phyloP scores from a whole-genome alignment of 2,113 vertebrate species.

The Prietella phreatophila region DNA sequence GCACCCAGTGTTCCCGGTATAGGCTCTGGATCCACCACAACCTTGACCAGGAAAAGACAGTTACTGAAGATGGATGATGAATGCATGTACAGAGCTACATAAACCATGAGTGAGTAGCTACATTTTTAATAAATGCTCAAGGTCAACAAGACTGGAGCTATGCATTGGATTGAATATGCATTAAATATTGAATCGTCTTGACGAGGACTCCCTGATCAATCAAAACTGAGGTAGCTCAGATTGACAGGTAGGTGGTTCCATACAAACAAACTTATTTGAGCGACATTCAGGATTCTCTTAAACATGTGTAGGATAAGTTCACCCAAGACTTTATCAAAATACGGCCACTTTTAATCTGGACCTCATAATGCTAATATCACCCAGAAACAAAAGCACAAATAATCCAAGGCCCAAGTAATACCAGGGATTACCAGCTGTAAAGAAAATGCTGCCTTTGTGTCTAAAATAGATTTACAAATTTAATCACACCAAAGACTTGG shows the following conservation, averaged over 20 bases:
- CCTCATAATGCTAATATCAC: not conserved
- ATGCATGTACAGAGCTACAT: constrained; percentile 20
- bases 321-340: constrained; percentile 1
- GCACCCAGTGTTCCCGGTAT: too few species aligned
- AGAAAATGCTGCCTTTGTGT: constrained; percentile 31
- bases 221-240: not conserved
- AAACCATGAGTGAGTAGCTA: constrained; percentile 5
- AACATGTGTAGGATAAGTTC: not conserved
- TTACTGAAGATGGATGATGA: not conserved
- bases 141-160: constrained; percentile 37
- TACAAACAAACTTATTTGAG: not conserved
- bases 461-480: constrained; percentile 22
- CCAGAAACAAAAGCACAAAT: constrained; percentile 14
- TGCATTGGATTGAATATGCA: constrained; percentile 36
- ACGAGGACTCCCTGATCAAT: constrained; percentile 59
- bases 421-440: constrained; percentile 25
- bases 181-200: constrained; percentile 51
- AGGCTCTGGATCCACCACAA: not conserved
- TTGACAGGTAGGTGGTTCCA: not conserved
- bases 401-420: constrained; percentile 25
- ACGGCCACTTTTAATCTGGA: constrained; percentile 12
- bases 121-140: constrained; percentile 40
- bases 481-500: constrained; percentile 6
- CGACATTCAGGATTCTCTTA: not conserved
- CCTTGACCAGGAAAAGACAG: not conserved